These are phyloP conservation scores for Phocoena phocoena DNA, from an alignment of 2,113 vertebrate genomes.

Conservation along the genomic window DNA sequence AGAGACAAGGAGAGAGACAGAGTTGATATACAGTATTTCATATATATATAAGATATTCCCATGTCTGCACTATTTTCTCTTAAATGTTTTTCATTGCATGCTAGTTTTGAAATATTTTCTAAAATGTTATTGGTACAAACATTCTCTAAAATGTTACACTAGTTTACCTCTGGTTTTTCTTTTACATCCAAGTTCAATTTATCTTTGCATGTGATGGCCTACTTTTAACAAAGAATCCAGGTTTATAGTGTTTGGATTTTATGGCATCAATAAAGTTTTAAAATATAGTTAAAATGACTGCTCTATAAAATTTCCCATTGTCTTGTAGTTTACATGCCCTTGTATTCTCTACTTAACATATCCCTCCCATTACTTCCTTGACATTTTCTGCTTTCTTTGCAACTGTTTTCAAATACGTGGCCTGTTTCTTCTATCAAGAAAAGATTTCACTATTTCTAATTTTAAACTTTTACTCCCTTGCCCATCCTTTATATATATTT, in stretches of 20 bases:
- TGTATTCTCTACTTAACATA: not conserved
- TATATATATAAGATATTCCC: not conserved
- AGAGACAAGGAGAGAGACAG: too few species aligned
- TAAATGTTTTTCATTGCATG: not conserved
- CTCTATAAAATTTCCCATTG: slow-evolving; percentile 62
- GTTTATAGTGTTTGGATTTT: slow-evolving; percentile 54
- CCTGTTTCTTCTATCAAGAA: not conserved
- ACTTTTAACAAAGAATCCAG: slow-evolving; percentile 45
- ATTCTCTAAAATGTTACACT: not conserved
- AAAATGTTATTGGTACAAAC: not conserved
- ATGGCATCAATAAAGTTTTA: slow-evolving; percentile 68
- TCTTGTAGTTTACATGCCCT: slow-evolving; percentile 40
- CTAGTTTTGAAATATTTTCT: not conserved
- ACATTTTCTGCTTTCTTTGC: slow-evolving; percentile 19
- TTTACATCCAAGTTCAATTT: not conserved
- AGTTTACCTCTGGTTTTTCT: not conserved
- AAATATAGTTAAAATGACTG: slow-evolving; percentile 51
- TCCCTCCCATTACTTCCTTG: not conserved
- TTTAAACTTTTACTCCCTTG: not conserved
- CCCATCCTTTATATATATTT: not conserved
- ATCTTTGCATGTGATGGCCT: not conserved
- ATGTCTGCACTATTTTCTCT: not conserved
- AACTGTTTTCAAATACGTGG: not conserved
- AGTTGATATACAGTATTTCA: not conserved
- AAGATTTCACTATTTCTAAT: not conserved